Evolutionary conservation across 2,113 vertebrate genomes (phyloP).

Genomic region (Phaethornis superciliosus): DNA sequence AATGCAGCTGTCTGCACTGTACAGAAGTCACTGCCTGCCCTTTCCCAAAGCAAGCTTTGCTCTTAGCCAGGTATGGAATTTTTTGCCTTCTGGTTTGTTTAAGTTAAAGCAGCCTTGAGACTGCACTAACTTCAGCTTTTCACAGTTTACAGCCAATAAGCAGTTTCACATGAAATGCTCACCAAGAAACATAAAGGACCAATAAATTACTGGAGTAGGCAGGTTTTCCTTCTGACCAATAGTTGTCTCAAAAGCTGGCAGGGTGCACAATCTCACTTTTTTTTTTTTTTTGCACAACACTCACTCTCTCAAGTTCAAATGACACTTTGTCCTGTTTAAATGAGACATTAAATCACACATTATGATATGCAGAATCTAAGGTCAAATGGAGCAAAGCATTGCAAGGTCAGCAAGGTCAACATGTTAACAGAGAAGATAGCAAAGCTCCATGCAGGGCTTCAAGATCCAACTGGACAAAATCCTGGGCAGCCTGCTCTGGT

Average conservation of each 20-base stretch:
- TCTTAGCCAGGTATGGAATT: neutral
- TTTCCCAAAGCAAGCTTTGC: conserved; percentile 12
- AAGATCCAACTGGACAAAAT: neutral
- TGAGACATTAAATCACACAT: neutral
- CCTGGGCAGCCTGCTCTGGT: neutral
- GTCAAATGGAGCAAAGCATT: neutral
- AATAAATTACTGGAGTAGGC: neutral
- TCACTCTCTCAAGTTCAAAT: neutral
- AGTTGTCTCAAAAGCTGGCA: neutral
- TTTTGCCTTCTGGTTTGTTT: neutral
- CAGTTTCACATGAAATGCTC: neutral
- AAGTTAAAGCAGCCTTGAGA: neutral
- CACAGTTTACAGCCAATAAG: neutral
- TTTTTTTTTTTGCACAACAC: too few relatives aligned
- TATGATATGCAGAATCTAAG: neutral
- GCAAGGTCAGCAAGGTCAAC: neutral
- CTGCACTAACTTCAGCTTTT: neutral
- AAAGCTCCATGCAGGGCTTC: neutral
- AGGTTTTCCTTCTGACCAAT: neutral
- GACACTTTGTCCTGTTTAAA: neutral
- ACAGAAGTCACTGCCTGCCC: neutral
- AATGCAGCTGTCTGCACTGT: neutral
- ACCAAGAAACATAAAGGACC: neutral
- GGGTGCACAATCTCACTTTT: neutral
- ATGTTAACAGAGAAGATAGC: neutral